A percentile compares a stretch with the other conserved stretches of the same genome.
These are phyloP conservation scores for Ethmia dodecea DNA, from an alignment of 2,888 invertebrate species.

Conservation along the genomic window DNA sequence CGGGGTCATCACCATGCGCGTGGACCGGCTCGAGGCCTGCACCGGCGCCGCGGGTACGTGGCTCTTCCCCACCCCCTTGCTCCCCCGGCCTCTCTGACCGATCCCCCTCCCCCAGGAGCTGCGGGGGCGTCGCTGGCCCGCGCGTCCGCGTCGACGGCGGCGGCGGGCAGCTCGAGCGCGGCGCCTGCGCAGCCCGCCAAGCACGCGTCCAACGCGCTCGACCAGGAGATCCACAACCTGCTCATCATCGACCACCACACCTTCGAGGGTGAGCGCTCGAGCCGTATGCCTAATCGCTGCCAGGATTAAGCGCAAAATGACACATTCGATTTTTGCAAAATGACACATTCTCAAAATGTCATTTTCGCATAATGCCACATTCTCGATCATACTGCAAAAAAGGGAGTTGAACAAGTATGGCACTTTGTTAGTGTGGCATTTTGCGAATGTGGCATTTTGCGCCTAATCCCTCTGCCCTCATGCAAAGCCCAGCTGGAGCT, in stretches of 20 bases:
- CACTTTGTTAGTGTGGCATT: too few species aligned
- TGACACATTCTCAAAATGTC: too few species aligned
- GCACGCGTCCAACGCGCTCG: constrained; percentile 82
- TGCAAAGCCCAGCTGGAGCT: too few species aligned
- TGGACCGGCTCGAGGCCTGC: constrained; percentile 91
- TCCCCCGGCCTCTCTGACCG: constrained; percentile 12
- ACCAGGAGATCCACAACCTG: constrained; percentile 93
- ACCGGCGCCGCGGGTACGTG: constrained; percentile 36
- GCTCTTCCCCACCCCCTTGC: too few species aligned
- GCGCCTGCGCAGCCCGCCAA: constrained; percentile 73
- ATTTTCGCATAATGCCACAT: too few species aligned
- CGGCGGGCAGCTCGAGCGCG: constrained; percentile 49
- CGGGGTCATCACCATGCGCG: constrained; percentile 93
- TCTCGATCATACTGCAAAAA: too few species aligned
- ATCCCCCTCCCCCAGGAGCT: constrained; percentile 44
- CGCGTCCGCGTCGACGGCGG: constrained; percentile 46
- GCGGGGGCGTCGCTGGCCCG: constrained; percentile 31
- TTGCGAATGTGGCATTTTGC: too few species aligned
- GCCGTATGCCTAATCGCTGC: too few species aligned
- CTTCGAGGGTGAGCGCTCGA: constrained; percentile 86
- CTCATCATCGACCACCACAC: constrained; percentile 96
- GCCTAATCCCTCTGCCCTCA: too few species aligned
- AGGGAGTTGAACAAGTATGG: too few species aligned
- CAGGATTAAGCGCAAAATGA: too few species aligned
- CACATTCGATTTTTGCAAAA: too few species aligned